These are phyloP conservation scores for Stomorhina lunata DNA, from an alignment of 2,888 invertebrate species.

Conservation along the genomic window DNA sequence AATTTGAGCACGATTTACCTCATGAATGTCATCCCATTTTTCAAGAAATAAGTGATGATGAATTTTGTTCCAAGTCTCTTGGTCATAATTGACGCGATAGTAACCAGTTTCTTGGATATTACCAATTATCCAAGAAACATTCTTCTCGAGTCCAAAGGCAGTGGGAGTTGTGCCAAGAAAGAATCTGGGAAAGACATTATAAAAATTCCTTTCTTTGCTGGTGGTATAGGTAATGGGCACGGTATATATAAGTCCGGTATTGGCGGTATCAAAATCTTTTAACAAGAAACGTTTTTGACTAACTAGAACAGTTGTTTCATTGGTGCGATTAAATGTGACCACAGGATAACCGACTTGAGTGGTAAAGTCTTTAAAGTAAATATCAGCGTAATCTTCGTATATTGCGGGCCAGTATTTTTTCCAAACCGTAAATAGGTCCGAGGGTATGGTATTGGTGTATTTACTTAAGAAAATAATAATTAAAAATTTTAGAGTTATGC, in stretches of 20 bases:
- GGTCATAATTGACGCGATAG: slow-evolving; percentile 87
- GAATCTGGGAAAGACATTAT: slow-evolving; percentile 70
- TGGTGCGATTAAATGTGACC: slow-evolving; percentile 79
- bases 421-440: slow-evolving; percentile 81
- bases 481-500: too few species aligned
- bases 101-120: slow-evolving; percentile 77
- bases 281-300: slow-evolving; percentile 76
- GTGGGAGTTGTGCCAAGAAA: slow-evolving; percentile 61
- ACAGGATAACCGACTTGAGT: slow-evolving; percentile 85
- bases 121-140: slow-evolving; percentile 73
- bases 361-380: slow-evolving; percentile 82
- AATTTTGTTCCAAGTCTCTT: slow-evolving; percentile 82
- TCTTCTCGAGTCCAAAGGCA: neutral
- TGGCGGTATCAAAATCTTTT: slow-evolving; percentile 68
- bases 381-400: slow-evolving; percentile 70
- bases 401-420: slow-evolving; percentile 74
- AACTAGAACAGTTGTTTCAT: slow-evolving; percentile 67
- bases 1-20: slow-evolving; percentile 87
- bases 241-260: slow-evolving; percentile 70
- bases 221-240: slow-evolving; percentile 77
- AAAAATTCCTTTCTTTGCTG: slow-evolving; percentile 69
- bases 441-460: slow-evolving; percentile 79
- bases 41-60: slow-evolving; percentile 62
- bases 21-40: slow-evolving; percentile 81
- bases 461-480: slow-evolving; percentile 70